These are phyloP conservation scores for Drosophila koepferae DNA, from an alignment of 2,888 invertebrate genomes.

Conservation along the genomic window DNA sequence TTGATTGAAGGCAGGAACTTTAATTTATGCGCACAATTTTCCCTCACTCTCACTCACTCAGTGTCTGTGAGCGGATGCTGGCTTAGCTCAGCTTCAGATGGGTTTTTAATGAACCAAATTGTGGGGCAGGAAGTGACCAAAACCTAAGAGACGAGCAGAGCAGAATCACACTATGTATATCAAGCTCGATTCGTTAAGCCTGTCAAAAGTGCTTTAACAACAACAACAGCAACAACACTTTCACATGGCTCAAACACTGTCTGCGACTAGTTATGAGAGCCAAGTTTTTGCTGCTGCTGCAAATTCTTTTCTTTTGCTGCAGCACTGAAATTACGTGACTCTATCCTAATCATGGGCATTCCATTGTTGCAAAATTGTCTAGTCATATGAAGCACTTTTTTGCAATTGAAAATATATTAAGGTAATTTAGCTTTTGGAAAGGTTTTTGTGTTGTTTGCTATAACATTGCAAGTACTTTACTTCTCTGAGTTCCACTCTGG, in stretches of 20 bases:
- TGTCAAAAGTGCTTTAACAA: constrained; percentile 27
- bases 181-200: constrained; percentile 7
- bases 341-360: background rate
- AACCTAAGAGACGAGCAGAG: background rate
- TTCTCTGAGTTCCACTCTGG: no score
- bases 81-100: constrained; percentile 22
- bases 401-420: background rate
- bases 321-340: background rate
- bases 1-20: constrained; percentile 50
- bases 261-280: background rate
- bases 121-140: constrained; percentile 34
- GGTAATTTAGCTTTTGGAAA: no score
- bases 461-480: no score
- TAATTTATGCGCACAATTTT: constrained; percentile 34
- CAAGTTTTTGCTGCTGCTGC: background rate
- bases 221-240: constrained; percentile 9
- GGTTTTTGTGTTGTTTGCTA: no score
- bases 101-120: constrained; percentile 46
- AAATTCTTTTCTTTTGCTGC: background rate
- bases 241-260: background rate
- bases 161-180: background rate
- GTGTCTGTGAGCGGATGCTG: constrained; percentile 33
- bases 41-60: background rate
- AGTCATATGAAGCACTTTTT: background rate
- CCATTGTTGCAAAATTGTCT: background rate